phyloP scores from a whole-genome alignment of 23 tunicate species.

The Styela clava region DNA sequence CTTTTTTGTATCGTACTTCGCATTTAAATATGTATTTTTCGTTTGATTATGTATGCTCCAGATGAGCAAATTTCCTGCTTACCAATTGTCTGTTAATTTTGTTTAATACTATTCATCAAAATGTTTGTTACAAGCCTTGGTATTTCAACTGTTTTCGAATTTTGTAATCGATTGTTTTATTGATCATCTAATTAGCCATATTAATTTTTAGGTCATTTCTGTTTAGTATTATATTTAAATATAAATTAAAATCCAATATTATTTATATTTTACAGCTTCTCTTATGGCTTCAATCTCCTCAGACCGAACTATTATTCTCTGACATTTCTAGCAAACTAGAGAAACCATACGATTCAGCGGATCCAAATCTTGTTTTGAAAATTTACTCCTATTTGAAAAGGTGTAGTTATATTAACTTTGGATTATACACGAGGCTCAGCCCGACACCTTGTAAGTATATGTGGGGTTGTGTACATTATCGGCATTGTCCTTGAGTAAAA shows the following conservation, averaged over 20 bases:
- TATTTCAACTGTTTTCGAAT: too few species aligned
- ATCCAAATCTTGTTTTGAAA: constrained; percentile 39
- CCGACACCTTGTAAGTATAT: constrained; percentile 50
- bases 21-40: too few species aligned
- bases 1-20: background rate
- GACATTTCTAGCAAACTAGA: constrained; percentile 45
- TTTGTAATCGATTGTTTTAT: too few species aligned
- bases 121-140: too few species aligned
- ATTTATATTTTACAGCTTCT: constrained; percentile 53
- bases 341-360: constrained; percentile 30
- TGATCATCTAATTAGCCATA: too few species aligned
- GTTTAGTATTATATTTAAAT: background rate
- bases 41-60: too few species aligned
- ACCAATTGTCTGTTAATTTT: too few species aligned
- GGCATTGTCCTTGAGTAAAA: too few species aligned
- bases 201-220: too few species aligned
- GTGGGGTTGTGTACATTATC: too few species aligned
- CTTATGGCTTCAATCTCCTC: constrained; percentile 83
- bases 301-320: constrained; percentile 62
- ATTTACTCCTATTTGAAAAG: constrained; percentile 66
- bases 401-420: constrained; percentile 85
- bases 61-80: too few species aligned
- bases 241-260: background rate
- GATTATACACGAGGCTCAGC: constrained; percentile 69
- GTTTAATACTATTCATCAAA: too few species aligned